Conservation (phyloP, 1,140 invertebrate species). For the Drosophila nebulosa region DNA sequence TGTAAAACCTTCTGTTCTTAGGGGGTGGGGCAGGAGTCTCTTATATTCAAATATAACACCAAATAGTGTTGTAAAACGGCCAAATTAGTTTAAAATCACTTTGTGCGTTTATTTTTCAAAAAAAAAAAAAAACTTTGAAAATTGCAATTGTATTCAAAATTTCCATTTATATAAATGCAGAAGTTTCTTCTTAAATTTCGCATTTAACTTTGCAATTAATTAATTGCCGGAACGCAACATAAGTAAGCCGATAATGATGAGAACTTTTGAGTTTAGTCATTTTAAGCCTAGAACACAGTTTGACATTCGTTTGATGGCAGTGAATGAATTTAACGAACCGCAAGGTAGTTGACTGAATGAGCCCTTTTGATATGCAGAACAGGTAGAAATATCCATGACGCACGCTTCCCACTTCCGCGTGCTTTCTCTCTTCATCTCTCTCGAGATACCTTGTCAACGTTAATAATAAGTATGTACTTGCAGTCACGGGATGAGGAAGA, state of each 20-base stretch:
- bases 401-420: background rate
- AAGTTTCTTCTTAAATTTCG: too few species aligned
- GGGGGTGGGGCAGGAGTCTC: too few species aligned
- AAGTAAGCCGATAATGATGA: too few species aligned
- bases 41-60: too few species aligned
- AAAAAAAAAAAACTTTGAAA: too few species aligned
- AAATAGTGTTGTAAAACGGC: too few species aligned
- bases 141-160: too few species aligned
- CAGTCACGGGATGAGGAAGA: background rate
- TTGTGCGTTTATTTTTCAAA: too few species aligned
- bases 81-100: background rate
- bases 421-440: background rate
- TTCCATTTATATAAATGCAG: too few species aligned
- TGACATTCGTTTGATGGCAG: background rate
- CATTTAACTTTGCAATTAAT: too few species aligned
- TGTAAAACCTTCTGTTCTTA: too few species aligned
- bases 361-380: constrained; percentile 53
- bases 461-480: constrained; percentile 15
- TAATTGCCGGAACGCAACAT: too few species aligned
- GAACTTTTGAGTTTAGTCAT: background rate
- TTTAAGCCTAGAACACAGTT: constrained; percentile 3
- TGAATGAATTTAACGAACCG: background rate
- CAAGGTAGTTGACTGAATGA: constrained; percentile 3
- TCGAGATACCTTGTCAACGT: background rate
- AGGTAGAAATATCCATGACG: constrained; percentile 20